phyloP scores from a whole-genome alignment of 1,140 invertebrate genomes.

The Babylonia areolata region DNA sequence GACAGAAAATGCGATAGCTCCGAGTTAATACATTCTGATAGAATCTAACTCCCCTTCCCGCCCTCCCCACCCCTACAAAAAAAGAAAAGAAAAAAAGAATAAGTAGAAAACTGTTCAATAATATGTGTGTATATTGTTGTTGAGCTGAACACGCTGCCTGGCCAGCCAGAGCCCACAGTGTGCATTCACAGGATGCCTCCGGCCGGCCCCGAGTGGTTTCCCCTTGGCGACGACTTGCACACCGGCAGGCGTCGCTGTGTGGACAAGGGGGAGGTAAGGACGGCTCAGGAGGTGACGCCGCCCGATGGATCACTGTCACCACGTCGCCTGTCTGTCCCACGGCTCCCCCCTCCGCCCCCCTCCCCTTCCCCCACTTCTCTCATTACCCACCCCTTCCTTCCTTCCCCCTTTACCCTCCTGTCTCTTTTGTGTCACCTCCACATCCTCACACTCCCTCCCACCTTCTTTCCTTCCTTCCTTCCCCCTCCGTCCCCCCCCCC shows the following conservation, averaged over 20 bases:
- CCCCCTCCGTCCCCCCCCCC: neutral
- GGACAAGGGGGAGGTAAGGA: conserved; percentile 8
- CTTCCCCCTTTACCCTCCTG: neutral
- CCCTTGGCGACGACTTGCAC: neutral
- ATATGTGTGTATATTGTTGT: too few species aligned
- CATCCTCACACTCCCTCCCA: neutral
- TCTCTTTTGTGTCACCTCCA: neutral
- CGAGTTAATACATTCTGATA: too few species aligned
- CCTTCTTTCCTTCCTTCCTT: neutral
- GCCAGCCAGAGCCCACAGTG: too few species aligned
- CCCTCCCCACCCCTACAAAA: too few species aligned
- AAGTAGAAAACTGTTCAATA: too few species aligned
- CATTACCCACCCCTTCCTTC: too few species aligned
- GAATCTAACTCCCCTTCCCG: too few species aligned
- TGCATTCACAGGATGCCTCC: too few species aligned
- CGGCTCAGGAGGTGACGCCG: conserved; percentile 15
- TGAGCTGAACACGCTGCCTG: too few species aligned
- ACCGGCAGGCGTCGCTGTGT: conserved; percentile 2
- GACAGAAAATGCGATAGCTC: too few species aligned
- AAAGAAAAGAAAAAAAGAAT: too few species aligned
- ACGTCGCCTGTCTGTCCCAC: neutral
- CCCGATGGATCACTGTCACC: conserved; percentile 14
- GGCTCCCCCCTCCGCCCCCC: neutral
- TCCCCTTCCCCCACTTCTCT: neutral
- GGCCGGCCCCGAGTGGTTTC: too few species aligned